A percentile compares a stretch with the other conserved stretches of the same genome.
These are phyloP conservation scores for Drosophila ficusphila DNA, from an alignment of 1,140 invertebrate genomes.

Conservation along the genomic window DNA sequence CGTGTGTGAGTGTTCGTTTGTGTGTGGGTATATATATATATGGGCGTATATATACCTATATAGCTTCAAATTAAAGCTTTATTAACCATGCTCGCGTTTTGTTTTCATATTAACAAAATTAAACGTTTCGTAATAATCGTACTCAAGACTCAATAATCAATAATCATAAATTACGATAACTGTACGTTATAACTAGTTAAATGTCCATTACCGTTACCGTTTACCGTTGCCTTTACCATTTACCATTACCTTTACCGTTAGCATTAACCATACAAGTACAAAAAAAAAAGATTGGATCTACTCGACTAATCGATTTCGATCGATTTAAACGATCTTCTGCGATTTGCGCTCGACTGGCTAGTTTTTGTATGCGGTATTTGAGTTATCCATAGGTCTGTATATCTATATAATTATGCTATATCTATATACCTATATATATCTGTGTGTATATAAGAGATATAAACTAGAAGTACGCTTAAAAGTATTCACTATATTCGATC, in stretches of 20 bases:
- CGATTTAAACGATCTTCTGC: background rate
- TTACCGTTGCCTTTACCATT: slow-evolving; percentile 22
- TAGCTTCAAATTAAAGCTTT: slow-evolving; percentile 84
- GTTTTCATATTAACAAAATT: slow-evolving; percentile 81
- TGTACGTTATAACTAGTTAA: slow-evolving; percentile 66
- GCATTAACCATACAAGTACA: slow-evolving; percentile 35
- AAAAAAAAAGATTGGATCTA: slow-evolving; percentile 50
- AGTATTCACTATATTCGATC: slow-evolving; percentile 43
- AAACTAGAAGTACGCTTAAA: slow-evolving; percentile 53
- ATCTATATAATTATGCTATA: slow-evolving; percentile 66
- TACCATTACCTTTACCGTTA: slow-evolving; percentile 42
- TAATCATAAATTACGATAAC: slow-evolving; percentile 67
- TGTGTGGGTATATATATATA: slow-evolving; percentile 46
- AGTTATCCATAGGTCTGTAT: slow-evolving; percentile 43
- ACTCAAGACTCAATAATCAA: slow-evolving; percentile 52
- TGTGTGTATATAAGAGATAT: slow-evolving; percentile 52
- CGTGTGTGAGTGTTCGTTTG: slow-evolving; percentile 18
- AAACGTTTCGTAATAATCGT: slow-evolving; percentile 79
- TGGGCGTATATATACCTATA: slow-evolving; percentile 68
- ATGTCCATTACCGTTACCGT: slow-evolving; percentile 47
- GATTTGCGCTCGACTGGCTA: slow-evolving; percentile 26
- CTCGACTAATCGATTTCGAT: background rate
- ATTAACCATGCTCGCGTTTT: slow-evolving; percentile 84
- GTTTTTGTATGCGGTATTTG: slow-evolving; percentile 37
- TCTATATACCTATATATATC: slow-evolving; percentile 47